Evolutionary conservation across 2,797 vertebrate species (phyloP).

Genomic region (Pitangus sulphuratus): DNA sequence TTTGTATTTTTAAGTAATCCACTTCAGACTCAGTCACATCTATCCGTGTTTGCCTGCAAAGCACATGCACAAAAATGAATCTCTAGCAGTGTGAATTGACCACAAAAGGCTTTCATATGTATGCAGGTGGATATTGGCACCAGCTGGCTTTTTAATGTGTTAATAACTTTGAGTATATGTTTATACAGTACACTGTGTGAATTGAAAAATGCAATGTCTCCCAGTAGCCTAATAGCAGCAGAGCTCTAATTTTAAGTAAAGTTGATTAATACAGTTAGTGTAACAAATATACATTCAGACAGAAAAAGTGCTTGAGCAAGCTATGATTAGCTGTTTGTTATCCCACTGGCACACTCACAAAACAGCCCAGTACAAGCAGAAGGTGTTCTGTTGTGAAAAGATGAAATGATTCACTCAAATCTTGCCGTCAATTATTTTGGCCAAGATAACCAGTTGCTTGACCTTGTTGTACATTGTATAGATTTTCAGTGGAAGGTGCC

Average conservation of each 20-base stretch:
- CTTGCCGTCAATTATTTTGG: not conserved
- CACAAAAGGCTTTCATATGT: not conserved
- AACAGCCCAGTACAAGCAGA: not conserved
- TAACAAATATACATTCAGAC: not conserved
- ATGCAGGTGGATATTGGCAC: not conserved
- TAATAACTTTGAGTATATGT: not conserved
- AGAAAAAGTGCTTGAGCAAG: not conserved
- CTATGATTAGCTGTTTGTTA: not conserved
- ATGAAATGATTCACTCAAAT: slow-evolving; percentile 9
- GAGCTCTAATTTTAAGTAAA: not conserved
- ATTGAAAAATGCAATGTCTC: not conserved
- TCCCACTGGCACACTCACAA: not conserved
- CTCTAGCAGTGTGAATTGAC: not conserved
- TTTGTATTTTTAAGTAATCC: not conserved
- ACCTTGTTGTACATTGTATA: not conserved
- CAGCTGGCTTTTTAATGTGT: not conserved
- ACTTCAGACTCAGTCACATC: not conserved
- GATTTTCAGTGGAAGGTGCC: slow-evolving; percentile 6
- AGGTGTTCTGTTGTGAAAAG: not conserved
- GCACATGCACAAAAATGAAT: not conserved
- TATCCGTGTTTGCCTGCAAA: not conserved
- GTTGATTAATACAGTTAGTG: not conserved
- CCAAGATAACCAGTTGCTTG: not conserved
- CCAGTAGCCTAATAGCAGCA: not conserved
- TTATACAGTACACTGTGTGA: not conserved